Conservation (phyloP, 2,888 invertebrate species). For the Caenorhabditis sp. region DNA sequence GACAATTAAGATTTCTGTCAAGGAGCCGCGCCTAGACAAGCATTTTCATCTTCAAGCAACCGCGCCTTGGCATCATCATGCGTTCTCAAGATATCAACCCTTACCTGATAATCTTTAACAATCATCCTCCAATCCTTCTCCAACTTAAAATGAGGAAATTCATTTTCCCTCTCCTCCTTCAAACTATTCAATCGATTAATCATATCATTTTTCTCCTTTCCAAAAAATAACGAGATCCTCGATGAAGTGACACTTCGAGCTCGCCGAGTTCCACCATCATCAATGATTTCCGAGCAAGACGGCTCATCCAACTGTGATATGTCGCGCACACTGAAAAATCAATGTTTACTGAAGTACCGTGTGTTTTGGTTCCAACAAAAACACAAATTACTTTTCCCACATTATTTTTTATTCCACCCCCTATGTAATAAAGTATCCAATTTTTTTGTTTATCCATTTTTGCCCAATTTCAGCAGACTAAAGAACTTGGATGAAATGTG, state of each 20-base stretch:
- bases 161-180: slow-evolving; percentile 36
- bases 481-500: not conserved
- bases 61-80: too few species aligned
- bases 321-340: slow-evolving; percentile 34
- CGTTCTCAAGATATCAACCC: too few species aligned
- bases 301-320: slow-evolving; percentile 45
- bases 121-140: slow-evolving; percentile 76
- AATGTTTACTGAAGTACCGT: too few species aligned
- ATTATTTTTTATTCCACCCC: too few species aligned
- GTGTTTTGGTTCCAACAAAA: not conserved
- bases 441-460: too few species aligned
- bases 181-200: slow-evolving; percentile 46
- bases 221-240: slow-evolving; percentile 56
- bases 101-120: slow-evolving; percentile 74
- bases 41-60: too few species aligned
- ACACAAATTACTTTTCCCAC: not conserved
- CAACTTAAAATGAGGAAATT: slow-evolving; percentile 56
- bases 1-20: too few species aligned
- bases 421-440: too few species aligned
- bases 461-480: not conserved
- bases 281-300: slow-evolving; percentile 44
- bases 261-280: slow-evolving; percentile 56
- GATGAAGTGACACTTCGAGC: slow-evolving; percentile 53
- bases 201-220: slow-evolving; percentile 55
- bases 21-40: too few species aligned